Evolutionary conservation across 2,797 vertebrate genomes (phyloP).

Genomic region (Acrossocheilus wenchowensis): DNA sequence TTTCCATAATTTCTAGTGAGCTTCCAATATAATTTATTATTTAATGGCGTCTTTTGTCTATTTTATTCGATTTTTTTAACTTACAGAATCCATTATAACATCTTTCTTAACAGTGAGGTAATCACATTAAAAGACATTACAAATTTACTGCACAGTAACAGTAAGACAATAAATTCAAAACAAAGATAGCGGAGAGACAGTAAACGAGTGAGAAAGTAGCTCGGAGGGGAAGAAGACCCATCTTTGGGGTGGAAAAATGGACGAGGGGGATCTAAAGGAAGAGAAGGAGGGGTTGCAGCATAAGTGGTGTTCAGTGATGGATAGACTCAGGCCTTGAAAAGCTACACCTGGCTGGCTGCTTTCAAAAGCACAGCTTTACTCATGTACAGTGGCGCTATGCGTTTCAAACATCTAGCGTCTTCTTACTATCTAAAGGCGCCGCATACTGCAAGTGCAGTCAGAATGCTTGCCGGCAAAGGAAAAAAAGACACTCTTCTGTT

Average conservation of each 20-base stretch:
- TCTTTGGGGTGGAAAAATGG: constrained; percentile 40
- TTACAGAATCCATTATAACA: background rate
- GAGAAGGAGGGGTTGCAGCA: constrained; percentile 2
- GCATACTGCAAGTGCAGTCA: constrained; percentile 70
- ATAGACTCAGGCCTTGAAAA: constrained; percentile 73
- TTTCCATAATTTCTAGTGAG: background rate
- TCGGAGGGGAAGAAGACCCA: constrained; percentile 12
- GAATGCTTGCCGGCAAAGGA: constrained; percentile 64
- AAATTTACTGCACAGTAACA: background rate
- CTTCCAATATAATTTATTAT: background rate
- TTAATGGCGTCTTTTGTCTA: background rate
- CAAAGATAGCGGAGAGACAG: constrained; percentile 14
- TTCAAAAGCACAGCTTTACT: constrained; percentile 69
- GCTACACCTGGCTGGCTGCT: constrained; percentile 72
- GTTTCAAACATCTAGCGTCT: constrained; percentile 78
- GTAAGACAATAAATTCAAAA: background rate
- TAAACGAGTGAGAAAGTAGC: constrained; percentile 16
- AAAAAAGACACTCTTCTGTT: constrained; percentile 26
- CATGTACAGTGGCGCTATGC: constrained; percentile 59
- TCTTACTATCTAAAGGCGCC: constrained; percentile 74
- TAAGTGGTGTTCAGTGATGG: constrained; percentile 69
- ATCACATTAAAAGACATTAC: background rate
- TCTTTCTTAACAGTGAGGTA: background rate
- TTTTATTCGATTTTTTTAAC: background rate
- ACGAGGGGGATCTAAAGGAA: constrained; percentile 8